These are phyloP conservation scores for Cathartes aura DNA, from an alignment of 2,113 vertebrate species.

Conservation along the genomic window DNA sequence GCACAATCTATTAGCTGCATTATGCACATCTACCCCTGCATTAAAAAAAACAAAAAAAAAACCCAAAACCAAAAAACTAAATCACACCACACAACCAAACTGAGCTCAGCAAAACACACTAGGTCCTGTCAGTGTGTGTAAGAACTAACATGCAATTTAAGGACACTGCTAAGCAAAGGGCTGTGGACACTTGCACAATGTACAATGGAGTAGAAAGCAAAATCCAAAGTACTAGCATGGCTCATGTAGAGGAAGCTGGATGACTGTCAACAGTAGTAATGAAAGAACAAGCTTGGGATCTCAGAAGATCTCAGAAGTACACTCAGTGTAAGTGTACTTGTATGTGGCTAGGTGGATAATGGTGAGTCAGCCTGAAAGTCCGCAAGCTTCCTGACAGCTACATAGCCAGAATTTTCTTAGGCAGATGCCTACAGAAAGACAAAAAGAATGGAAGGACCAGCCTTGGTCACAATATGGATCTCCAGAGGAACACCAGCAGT, in stretches of 20 bases:
- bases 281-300: neutral
- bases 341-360: neutral
- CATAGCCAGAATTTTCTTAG: neutral
- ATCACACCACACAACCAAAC: neutral
- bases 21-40: neutral
- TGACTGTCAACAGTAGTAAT: neutral
- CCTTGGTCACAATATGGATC: neutral
- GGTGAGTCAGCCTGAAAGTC: neutral
- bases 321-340: neutral
- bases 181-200: neutral
- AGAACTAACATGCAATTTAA: neutral
- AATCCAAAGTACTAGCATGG: neutral
- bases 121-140: neutral
- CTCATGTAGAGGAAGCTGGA: neutral
- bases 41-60: neutral
- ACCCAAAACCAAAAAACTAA: neutral
- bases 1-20: neutral
- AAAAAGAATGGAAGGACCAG: neutral
- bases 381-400: accelerated
- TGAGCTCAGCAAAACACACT: neutral
- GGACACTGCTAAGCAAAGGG: neutral
- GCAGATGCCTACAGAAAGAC: neutral
- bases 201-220: neutral
- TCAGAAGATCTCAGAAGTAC: neutral
- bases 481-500: neutral